A percentile compares a stretch with the other conserved stretches of the same genome.
Evolutionary conservation across 2,797 vertebrate species (phyloP).

Genomic region (Vipera ursinii): DNA sequence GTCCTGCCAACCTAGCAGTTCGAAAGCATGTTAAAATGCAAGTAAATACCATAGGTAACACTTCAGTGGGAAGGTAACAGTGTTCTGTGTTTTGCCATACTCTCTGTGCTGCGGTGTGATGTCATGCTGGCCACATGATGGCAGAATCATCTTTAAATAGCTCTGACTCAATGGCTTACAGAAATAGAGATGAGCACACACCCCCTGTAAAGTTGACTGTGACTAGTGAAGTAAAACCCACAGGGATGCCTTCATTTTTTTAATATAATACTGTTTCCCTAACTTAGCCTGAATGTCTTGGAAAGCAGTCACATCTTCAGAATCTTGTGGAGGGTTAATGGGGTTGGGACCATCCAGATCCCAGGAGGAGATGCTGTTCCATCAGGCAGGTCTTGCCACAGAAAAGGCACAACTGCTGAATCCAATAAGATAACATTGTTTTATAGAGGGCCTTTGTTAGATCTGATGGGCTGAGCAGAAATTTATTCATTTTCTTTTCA

Average conservation of each 20-base stretch:
- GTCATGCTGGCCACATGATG: background rate
- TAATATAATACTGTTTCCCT: background rate
- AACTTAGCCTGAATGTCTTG: background rate
- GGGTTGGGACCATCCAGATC: background rate
- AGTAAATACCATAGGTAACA: background rate
- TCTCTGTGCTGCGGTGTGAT: background rate
- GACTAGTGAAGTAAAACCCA: background rate
- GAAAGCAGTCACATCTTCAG: background rate
- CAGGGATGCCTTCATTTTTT: background rate
- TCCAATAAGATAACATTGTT: background rate
- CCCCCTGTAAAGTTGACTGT: background rate
- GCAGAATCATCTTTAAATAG: background rate
- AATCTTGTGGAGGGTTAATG: background rate
- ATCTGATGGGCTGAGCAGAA: background rate
- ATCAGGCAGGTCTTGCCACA: background rate
- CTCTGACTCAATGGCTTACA: background rate
- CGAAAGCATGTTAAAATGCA: background rate
- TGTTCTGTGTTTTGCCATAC: background rate
- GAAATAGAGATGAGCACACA: background rate
- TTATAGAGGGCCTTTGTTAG: background rate
- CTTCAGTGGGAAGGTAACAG: background rate
- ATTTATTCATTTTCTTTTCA: background rate
- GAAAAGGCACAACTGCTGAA: background rate
- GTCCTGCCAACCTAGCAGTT: background rate
- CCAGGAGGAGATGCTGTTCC: background rate